Conservation (phyloP, 2,797 vertebrate genomes). For the Clarias platycephalus region DNA sequence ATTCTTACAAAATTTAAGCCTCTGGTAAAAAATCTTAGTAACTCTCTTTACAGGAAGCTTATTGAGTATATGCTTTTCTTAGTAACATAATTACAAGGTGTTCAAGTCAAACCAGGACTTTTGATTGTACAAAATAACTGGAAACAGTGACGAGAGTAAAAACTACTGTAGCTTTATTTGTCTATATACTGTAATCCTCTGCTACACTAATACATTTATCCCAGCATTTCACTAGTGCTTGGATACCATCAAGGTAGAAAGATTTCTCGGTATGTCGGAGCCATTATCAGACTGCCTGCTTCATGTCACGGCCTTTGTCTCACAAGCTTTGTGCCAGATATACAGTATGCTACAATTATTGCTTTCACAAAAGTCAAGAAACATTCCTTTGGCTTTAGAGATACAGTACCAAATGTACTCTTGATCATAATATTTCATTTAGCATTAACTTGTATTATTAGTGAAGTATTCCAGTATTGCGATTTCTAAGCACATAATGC, state of each 20-base stretch:
- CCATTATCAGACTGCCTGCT: too few species aligned
- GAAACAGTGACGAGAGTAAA: too few species aligned
- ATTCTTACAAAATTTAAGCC: background rate
- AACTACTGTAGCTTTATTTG: too few species aligned
- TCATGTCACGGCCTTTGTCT: too few species aligned
- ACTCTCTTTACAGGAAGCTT: background rate
- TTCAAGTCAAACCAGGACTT: background rate
- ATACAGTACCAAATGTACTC: background rate
- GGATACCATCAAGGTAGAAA: too few species aligned
- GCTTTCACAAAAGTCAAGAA: background rate
- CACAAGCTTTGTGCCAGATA: background rate
- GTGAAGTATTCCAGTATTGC: background rate
- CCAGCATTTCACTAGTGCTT: too few species aligned
- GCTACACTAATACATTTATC: too few species aligned
- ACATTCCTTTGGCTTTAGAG: background rate
- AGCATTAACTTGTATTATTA: background rate
- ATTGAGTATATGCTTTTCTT: background rate
- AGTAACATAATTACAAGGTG: background rate
- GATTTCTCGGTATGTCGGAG: too few species aligned
- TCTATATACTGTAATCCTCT: too few species aligned
- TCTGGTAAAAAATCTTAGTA: background rate
- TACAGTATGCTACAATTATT: background rate
- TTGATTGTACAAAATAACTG: too few species aligned
- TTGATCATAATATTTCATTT: conserved; percentile 13
- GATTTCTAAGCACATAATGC: background rate